Conservation (phyloP, 1,140 invertebrate genomes). For the Hetaerina americana region DNA sequence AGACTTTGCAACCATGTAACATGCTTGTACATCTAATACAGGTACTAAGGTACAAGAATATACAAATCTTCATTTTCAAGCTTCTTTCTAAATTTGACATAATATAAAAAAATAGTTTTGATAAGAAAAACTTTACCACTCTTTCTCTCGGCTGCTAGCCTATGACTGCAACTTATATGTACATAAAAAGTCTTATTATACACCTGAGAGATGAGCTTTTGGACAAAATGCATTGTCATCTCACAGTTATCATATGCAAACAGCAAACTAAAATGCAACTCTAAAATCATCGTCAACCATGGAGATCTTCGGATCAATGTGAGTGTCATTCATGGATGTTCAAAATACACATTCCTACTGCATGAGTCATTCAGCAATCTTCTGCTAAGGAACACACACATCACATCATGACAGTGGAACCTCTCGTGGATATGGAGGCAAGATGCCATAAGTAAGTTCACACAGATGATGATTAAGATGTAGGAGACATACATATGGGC, state of each 20-base stretch:
- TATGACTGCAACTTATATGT: background rate
- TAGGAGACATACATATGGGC: too few species aligned
- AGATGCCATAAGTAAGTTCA: too few species aligned
- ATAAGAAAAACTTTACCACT: background rate
- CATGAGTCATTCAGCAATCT: too few species aligned
- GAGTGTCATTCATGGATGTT: too few species aligned
- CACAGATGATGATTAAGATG: too few species aligned
- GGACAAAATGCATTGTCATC: background rate
- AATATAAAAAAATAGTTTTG: background rate
- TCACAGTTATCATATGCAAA: background rate
- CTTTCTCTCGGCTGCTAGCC: background rate
- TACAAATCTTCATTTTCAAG: background rate
- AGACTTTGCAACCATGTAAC: background rate
- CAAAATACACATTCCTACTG: too few species aligned
- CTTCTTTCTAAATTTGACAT: background rate
- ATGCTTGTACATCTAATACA: background rate
- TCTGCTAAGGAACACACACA: too few species aligned
- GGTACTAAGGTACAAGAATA: background rate
- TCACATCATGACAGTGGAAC: too few species aligned
- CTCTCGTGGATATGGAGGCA: too few species aligned
- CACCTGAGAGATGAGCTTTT: background rate
- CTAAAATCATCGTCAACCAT: too few species aligned
- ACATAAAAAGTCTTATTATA: background rate
- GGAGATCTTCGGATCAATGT: too few species aligned
- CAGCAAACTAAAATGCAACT: background rate